phyloP scores from a whole-genome alignment of 2,888 invertebrate genomes.

The Tiliacea aurago region DNA sequence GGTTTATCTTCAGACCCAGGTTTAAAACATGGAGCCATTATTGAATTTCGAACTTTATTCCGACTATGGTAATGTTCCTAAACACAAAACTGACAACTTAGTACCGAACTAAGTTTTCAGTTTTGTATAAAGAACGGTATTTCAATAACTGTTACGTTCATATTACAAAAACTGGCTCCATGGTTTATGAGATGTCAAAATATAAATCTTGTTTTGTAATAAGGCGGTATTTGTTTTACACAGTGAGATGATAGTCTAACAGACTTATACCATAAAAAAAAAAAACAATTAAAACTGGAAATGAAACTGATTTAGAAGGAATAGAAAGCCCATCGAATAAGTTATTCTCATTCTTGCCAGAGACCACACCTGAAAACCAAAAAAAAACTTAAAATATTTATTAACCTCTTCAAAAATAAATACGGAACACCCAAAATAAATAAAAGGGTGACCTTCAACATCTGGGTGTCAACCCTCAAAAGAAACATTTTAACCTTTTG shows the following conservation, averaged over 20 bases:
- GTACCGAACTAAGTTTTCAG: too few species aligned
- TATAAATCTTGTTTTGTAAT: too few species aligned
- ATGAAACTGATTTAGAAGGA: neutral
- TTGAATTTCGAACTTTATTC: too few species aligned
- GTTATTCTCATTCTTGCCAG: neutral
- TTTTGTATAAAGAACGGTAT: too few species aligned
- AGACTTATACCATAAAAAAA: neutral
- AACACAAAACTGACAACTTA: too few species aligned
- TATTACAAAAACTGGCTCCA: too few species aligned
- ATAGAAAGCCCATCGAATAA: neutral
- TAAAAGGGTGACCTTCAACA: conserved; percentile 40
- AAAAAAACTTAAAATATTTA: conserved; percentile 18
- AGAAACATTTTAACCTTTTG: conserved; percentile 33
- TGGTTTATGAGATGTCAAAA: too few species aligned
- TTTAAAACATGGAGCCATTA: too few species aligned
- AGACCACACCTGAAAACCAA: neutral
- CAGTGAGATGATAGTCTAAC: neutral
- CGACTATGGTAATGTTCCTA: too few species aligned
- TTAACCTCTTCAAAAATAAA: conserved; percentile 10
- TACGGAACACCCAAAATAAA: conserved; percentile 52
- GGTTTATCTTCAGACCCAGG: too few species aligned
- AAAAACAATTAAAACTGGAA: neutral
- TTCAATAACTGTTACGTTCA: too few species aligned
- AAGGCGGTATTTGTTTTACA: neutral
- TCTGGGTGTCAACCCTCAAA: conserved; percentile 43